Base-by-base conservation (phyloP, 2,888 invertebrate genomes). In the Drosophila barbarae region DNA sequence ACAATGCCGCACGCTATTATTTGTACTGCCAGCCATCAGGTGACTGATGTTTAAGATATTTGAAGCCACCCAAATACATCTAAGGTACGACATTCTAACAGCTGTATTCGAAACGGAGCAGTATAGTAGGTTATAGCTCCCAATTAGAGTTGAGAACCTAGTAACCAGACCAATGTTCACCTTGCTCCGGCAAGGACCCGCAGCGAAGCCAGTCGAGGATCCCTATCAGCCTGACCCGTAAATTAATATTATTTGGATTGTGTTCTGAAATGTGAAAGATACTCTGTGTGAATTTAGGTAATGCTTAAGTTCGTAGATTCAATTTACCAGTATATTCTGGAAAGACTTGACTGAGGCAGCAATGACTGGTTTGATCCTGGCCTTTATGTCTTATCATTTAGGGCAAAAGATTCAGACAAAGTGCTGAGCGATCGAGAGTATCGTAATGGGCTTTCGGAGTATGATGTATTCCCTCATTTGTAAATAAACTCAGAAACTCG, bases 1-100 rank as follows among this genome's bases (percentile, higher is more conserved):
- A 72, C 71, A 61, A 74, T 80, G 78, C 79, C 79, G 23, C 72
- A 83, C 39, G 61, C 67, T 60, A 51, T 72, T n/a, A 77, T 80
- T 67, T 80, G 81, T 70, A 87, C 87, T 73, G 86, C 87, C 75
- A 89, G 89, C 74, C 89, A 87, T 72, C 86, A 88, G 81, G 89
- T 89, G 73, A 89, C 89, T 65, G 89, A 89, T 72, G 89, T 89
- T 67, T 89, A 87, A 85, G 60, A 39, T 68, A 58, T 47, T 23
- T 23, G 15, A 35, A 23, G 26, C 46, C 41, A 57, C 61, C 54
- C 67, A 51, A 57, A 61, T 53, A 51, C 63, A 66, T 49, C 51
- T 51, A 44, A 41, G 30, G 30, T 42, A 49, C 41, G 46, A 28
- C 23, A 30, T 53, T 51, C 49, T 53, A 64, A 54, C 55, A 58